Percentiles rank a stretch among this genome's conserved stretches.
Evolutionary conservation across 2,797 vertebrate genomes (phyloP).

Genomic region (Chrosomus eos): DNA sequence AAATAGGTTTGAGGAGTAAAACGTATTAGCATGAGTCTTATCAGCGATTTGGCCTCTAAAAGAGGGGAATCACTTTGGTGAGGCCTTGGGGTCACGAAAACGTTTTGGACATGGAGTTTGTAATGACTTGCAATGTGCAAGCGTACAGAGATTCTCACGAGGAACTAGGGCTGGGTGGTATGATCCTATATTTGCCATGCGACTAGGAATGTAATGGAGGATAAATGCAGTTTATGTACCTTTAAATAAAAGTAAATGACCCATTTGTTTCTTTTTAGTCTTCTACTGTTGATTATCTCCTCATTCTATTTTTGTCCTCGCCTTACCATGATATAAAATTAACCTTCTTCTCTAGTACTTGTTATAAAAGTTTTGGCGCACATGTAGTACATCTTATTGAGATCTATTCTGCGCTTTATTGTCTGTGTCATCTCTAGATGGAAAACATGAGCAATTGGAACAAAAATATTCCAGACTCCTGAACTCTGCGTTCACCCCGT

Average conservation of each 20-base stretch:
- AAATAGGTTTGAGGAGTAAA: conserved; percentile 29
- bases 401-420: conserved; percentile 25
- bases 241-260: not conserved
- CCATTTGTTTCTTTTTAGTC: not conserved
- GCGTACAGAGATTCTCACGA: not conserved
- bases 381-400: not conserved
- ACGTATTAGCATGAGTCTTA: conserved; percentile 33
- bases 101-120: conserved; percentile 11
- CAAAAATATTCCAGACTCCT: conserved; percentile 28
- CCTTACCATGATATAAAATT: not conserved
- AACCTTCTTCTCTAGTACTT: not conserved
- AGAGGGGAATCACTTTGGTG: conserved; percentile 36
- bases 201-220: not conserved
- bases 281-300: not conserved
- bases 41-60: conserved; percentile 24
- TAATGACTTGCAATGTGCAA: conserved; percentile 10
- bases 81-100: conserved; percentile 25
- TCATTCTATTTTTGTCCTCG: not conserved
- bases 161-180: not conserved
- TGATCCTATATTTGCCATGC: not conserved
- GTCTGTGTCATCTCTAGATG: conserved; percentile 1
- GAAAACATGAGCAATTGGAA: conserved; percentile 33
- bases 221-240: not conserved
- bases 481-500: conserved; percentile 32
- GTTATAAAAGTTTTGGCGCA: not conserved